Evolutionary conservation across 2,888 invertebrate species (phyloP).

Genomic region (Slavum lentiscoides): DNA sequence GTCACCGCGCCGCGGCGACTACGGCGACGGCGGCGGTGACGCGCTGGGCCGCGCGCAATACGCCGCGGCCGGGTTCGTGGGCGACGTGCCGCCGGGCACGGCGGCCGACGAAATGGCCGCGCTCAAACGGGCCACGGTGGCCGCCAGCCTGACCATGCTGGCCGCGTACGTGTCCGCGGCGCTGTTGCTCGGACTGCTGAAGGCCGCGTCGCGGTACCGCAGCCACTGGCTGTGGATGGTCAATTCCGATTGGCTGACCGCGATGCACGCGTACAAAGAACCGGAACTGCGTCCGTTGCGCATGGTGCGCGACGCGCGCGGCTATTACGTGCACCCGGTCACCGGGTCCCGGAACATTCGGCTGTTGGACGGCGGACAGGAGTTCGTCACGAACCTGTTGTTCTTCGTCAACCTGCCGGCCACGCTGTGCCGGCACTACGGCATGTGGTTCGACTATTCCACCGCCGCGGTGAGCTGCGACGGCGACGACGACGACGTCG

Average conservation of each 20-base stretch:
- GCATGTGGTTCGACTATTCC: not conserved
- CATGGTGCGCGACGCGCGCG: not conserved
- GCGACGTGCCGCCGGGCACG: conserved; percentile 22
- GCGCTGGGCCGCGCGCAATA: not conserved
- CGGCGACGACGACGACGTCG: not conserved
- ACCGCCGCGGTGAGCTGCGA: not conserved
- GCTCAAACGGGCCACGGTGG: not conserved
- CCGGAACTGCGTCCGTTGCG: not conserved
- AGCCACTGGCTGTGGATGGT: conserved; percentile 30
- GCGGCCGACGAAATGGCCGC: not conserved
- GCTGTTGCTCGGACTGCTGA: not conserved
- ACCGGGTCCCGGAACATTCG: conserved; percentile 1
- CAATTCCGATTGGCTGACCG: not conserved
- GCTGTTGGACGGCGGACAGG: not conserved
- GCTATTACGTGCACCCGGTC: conserved; percentile 6
- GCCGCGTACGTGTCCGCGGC: not conserved
- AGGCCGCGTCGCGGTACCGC: not conserved
- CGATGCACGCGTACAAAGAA: not conserved
- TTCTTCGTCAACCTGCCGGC: not conserved
- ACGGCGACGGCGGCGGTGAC: not conserved
- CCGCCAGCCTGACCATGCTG: not conserved
- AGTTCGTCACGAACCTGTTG: conserved; percentile 4
- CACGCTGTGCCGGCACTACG: not conserved
- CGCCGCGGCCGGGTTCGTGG: not conserved
- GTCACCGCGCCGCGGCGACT: too few relatives aligned